Percentiles rank a stretch among this genome's conserved stretches.
Evolutionary conservation across 2,797 vertebrate genomes (phyloP).

Genomic region (Rousettus madagascariensis): DNA sequence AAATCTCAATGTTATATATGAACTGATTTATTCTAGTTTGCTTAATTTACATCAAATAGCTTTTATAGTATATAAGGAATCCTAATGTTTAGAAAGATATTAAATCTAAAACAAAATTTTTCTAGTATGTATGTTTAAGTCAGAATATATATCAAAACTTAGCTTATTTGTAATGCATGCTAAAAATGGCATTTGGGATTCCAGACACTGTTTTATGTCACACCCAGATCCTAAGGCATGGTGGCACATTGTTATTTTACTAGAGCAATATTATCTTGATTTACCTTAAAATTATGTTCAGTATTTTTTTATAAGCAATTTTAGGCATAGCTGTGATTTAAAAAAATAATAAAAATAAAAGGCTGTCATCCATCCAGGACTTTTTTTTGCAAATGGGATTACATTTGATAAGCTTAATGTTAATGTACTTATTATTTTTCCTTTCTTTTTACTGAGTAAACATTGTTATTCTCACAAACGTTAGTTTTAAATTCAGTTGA

Average conservation of each 20-base stretch:
- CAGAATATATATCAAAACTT: background rate
- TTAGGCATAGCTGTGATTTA: background rate
- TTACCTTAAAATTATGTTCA: constrained; percentile 9
- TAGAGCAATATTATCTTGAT: background rate
- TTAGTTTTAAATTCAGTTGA: constrained; percentile 33
- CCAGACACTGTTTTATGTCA: background rate
- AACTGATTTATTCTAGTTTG: background rate
- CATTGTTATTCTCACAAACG: background rate
- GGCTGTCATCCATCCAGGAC: background rate
- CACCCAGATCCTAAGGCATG: background rate
- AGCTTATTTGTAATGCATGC: background rate
- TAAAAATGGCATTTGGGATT: background rate
- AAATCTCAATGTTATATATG: background rate
- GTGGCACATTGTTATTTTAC: background rate
- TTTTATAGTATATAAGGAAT: background rate
- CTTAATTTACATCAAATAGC: background rate
- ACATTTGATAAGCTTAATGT: background rate
- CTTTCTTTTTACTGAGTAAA: background rate
- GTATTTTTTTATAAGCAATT: background rate
- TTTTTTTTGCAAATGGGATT: background rate
- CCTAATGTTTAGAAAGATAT: background rate
- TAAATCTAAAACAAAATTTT: background rate
- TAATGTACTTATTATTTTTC: background rate
- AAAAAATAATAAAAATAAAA: background rate
- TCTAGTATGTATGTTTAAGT: background rate